A percentile compares a stretch with the other conserved stretches of the same genome.
phyloP scores from a whole-genome alignment of 2,113 vertebrate genomes.

The Burhinus oedicnemus region DNA sequence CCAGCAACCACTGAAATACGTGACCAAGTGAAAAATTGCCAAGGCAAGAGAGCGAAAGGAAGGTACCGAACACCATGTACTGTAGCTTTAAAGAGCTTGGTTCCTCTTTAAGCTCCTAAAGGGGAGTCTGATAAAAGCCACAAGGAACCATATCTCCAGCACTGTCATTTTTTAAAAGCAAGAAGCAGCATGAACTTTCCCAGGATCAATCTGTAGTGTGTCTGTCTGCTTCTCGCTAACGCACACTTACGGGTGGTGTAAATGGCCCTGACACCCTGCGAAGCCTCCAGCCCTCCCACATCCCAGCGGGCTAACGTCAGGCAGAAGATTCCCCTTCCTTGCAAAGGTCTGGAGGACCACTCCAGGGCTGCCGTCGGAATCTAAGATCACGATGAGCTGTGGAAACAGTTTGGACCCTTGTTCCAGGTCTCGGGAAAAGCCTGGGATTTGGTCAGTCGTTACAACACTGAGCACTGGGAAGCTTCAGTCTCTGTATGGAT shows the following conservation, averaged over 20 bases:
- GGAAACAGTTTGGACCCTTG: not conserved
- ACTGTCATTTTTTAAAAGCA: not conserved
- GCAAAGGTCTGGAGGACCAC: not conserved
- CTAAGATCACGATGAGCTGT: not conserved
- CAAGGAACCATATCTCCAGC: not conserved
- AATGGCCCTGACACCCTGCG: not conserved
- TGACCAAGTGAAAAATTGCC: not conserved
- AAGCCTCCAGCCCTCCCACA: not conserved
- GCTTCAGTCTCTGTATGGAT: not conserved
- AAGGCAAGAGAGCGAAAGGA: not conserved
- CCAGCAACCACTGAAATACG: not conserved
- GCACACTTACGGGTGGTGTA: not conserved
- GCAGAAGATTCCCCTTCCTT: not conserved
- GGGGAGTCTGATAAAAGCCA: not conserved
- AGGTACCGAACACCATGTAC: not conserved
- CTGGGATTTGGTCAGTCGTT: not conserved
- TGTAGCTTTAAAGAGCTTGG: not conserved
- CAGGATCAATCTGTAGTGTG: not conserved
- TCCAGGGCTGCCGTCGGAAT: not conserved
- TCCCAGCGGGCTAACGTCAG: not conserved
- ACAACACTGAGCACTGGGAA: not conserved
- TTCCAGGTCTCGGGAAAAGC: not conserved
- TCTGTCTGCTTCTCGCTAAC: not conserved
- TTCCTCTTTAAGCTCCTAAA: not conserved
- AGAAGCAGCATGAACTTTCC: not conserved